Evolutionary conservation across 2,113 vertebrate genomes (phyloP).

Genomic region (Pteropus alecto): DNA sequence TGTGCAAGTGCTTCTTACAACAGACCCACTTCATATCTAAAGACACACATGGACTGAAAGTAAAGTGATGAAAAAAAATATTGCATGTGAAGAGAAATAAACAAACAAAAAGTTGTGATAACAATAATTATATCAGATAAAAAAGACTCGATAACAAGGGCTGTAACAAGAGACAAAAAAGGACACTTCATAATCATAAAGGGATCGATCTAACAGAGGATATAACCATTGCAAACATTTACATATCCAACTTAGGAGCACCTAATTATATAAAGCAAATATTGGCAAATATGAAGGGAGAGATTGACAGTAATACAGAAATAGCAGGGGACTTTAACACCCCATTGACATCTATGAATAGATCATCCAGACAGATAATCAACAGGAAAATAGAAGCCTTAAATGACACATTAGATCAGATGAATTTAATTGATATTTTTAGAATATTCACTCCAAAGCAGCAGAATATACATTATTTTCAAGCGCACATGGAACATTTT

Average conservation of each 20-base stretch:
- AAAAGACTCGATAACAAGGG: not conserved
- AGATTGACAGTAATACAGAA: not conserved
- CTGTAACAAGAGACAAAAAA: not conserved
- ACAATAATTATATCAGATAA: not conserved
- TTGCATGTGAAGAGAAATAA: not conserved
- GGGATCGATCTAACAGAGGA: not conserved
- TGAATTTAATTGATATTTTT: too few relatives aligned
- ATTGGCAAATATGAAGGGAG: not conserved
- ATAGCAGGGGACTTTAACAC: not conserved
- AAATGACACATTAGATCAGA: too few relatives aligned
- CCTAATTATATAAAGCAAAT: not conserved
- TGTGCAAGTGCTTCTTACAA: not conserved
- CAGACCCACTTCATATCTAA: not conserved
- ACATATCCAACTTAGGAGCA: too few relatives aligned
- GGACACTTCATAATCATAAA: not conserved
- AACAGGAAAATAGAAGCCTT: too few relatives aligned
- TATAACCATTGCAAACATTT: not conserved
- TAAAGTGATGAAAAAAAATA: not conserved
- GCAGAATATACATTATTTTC: too few relatives aligned
- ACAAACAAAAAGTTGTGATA: not conserved
- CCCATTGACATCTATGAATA: not conserved
- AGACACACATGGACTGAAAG: not conserved
- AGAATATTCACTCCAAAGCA: too few relatives aligned
- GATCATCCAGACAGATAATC: not conserved
- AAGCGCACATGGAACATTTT: too few relatives aligned